Percentiles rank a stretch among this genome's conserved stretches.
Evolutionary conservation across 2,113 vertebrate genomes (phyloP).

Genomic region (Struthio camelus): DNA sequence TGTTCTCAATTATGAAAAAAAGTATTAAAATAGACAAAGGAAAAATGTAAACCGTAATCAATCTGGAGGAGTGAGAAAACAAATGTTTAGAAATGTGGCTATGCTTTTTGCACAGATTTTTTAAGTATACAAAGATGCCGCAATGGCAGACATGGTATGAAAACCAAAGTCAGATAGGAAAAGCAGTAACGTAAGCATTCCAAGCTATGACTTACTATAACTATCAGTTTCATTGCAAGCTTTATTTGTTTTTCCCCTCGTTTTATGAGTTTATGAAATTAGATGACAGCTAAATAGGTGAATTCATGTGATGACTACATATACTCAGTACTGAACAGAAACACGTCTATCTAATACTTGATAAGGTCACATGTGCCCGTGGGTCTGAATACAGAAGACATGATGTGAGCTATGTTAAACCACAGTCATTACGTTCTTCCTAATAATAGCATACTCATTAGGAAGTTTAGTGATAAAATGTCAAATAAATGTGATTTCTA

Average conservation of each 20-base stretch:
- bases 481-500: not conserved
- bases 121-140: not conserved
- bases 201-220: not conserved
- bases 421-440: not conserved
- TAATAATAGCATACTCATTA: not conserved
- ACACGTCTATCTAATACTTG: not conserved
- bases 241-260: not conserved
- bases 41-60: not conserved
- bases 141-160: not conserved
- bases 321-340: not conserved
- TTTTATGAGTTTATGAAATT: not conserved
- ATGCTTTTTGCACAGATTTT: not conserved
- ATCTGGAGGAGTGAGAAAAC: not conserved
- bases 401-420: not conserved
- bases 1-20: not conserved
- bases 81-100: rapidly evolving
- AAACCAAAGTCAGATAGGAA: not conserved
- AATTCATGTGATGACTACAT: not conserved
- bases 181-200: not conserved
- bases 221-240: not conserved
- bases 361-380: not conserved
- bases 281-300: not conserved
- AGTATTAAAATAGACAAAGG: not conserved
- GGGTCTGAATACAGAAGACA: not conserved
- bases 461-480: conserved; percentile 7